These are phyloP conservation scores for Sciurus vulgaris DNA, from an alignment of 2,797 vertebrate species.

Conservation along the genomic window DNA sequence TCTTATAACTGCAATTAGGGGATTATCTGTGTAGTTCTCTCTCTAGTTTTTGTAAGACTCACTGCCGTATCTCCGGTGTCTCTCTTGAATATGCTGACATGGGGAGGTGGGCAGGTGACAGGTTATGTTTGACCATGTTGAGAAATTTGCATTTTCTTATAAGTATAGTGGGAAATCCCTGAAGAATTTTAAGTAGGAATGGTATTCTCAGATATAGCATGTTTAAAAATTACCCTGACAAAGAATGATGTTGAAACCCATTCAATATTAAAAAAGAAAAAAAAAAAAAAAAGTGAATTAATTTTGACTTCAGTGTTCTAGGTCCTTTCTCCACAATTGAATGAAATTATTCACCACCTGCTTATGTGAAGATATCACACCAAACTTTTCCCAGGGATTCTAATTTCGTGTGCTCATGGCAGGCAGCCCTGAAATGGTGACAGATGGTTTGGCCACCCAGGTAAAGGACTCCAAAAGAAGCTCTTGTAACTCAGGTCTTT, in stretches of 20 bases:
- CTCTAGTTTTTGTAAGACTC: neutral
- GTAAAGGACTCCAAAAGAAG: neutral
- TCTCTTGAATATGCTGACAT: neutral
- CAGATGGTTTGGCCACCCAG: neutral
- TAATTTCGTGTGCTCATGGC: neutral
- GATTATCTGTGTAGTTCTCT: neutral
- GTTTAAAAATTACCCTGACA: neutral
- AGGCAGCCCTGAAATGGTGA: neutral
- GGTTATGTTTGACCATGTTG: too few species aligned
- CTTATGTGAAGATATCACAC: neutral
- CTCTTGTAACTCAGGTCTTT: neutral
- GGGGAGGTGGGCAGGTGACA: neutral
- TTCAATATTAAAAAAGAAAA: neutral
- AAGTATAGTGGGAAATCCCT: neutral
- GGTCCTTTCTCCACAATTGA: neutral
- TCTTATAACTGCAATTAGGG: neutral
- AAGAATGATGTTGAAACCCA: neutral
- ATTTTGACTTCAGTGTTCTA: neutral
- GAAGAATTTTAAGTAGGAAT: neutral
- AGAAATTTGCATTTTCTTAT: neutral
- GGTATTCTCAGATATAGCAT: neutral
- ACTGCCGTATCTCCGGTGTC: neutral
- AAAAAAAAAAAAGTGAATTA: too few species aligned
- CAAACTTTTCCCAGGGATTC: neutral
- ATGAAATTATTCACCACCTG: neutral